phyloP scores from a whole-genome alignment of 2,797 vertebrate genomes.

The Nothura maculosa region DNA sequence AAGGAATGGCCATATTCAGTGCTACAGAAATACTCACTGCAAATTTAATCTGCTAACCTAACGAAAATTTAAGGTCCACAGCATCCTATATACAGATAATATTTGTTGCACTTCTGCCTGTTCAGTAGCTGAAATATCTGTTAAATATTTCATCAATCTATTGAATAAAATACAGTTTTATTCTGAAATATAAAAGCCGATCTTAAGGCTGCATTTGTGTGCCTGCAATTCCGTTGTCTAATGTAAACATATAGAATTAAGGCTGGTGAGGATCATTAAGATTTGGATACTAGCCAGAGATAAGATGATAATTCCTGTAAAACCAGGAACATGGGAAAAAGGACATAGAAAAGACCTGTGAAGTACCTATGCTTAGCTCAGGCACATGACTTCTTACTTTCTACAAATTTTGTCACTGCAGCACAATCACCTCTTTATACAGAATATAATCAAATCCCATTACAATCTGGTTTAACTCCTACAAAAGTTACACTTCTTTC shows the following conservation, averaged over 20 bases:
- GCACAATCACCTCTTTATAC: not conserved
- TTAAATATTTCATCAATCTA: not conserved
- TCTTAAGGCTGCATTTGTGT: not conserved
- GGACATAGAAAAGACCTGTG: not conserved
- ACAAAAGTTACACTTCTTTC: not conserved
- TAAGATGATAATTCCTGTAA: not conserved
- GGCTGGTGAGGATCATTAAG: not conserved
- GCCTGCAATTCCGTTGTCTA: not conserved
- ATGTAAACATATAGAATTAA: not conserved
- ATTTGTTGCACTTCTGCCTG: not conserved
- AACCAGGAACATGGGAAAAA: not conserved
- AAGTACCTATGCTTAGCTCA: not conserved
- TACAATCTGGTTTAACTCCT: not conserved
- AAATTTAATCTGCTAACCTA: not conserved
- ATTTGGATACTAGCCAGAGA: not conserved
- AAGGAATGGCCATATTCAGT: not conserved
- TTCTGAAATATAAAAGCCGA: not conserved
- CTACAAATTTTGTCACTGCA: not conserved
- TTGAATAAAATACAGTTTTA: not conserved
- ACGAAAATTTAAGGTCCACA: not conserved
- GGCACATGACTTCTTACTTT: not conserved
- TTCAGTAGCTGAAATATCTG: not conserved
- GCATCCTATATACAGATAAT: not conserved
- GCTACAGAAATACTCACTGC: not conserved
- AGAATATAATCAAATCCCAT: not conserved